Percentiles rank a stretch among this genome's conserved stretches.
phyloP scores from a whole-genome alignment of 1,140 invertebrate genomes.

The Diabrotica undecimpunctata region DNA sequence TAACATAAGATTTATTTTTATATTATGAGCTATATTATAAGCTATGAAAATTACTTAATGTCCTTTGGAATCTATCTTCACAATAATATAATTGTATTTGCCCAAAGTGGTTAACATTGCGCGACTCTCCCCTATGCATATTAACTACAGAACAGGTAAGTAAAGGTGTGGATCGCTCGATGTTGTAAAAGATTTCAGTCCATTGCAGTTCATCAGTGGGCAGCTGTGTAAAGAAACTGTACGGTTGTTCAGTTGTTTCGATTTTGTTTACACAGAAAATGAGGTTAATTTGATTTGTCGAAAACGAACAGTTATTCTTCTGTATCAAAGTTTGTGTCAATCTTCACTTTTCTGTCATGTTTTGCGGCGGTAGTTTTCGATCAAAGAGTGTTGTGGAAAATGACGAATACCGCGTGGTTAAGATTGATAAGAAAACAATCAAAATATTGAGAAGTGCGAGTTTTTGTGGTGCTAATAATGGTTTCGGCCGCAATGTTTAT shows the following conservation, averaged over 20 bases:
- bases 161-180: slow-evolving; percentile 10
- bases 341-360: slow-evolving; percentile 24
- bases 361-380: slow-evolving; percentile 40
- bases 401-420: slow-evolving; percentile 35
- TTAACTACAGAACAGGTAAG: slow-evolving; percentile 11
- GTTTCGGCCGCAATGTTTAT: slow-evolving; percentile 27
- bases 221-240: slow-evolving; percentile 28
- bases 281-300: not conserved
- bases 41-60: too few relatives aligned
- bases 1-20: too few relatives aligned
- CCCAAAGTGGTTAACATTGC: too few relatives aligned
- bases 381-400: slow-evolving; percentile 36
- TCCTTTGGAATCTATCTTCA: too few relatives aligned
- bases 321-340: not conserved
- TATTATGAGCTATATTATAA: too few relatives aligned
- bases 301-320: not conserved
- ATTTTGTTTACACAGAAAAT: not conserved
- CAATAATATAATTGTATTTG: too few relatives aligned
- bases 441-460: slow-evolving; percentile 36
- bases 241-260: not conserved
- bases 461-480: slow-evolving; percentile 23
- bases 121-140: not conserved
- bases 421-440: slow-evolving; percentile 28
- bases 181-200: slow-evolving; percentile 29
- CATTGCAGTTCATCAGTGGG: slow-evolving; percentile 14